These are phyloP conservation scores for Ennomos fuscantarius DNA, from an alignment of 2,888 invertebrate species.

Conservation along the genomic window DNA sequence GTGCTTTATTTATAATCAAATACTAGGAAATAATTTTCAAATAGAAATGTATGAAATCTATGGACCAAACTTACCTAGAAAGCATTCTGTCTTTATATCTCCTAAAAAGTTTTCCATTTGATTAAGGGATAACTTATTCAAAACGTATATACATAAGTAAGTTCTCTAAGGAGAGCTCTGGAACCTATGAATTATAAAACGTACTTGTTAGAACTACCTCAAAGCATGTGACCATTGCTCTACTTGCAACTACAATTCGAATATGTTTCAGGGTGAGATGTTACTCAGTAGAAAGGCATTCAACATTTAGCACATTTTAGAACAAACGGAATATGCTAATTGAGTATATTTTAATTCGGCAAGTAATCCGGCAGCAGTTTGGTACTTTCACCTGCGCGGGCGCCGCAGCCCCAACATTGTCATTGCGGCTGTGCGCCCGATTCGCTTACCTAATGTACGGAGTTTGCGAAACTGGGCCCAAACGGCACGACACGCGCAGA, in stretches of 20 bases:
- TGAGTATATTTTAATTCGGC: constrained; percentile 45
- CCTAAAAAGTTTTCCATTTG: too few relatives aligned
- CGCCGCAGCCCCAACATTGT: constrained; percentile 66
- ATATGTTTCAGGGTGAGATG: constrained; percentile 30
- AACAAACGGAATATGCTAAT: constrained; percentile 37
- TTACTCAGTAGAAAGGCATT: constrained; percentile 17
- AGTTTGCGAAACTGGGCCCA: constrained; percentile 72
- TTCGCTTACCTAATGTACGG: constrained; percentile 74
- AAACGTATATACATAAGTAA: too few relatives aligned
- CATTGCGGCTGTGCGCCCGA: constrained; percentile 67
- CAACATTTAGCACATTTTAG: constrained; percentile 24
- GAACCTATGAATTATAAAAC: too few relatives aligned
- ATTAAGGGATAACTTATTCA: too few relatives aligned
- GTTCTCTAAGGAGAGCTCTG: too few relatives aligned
- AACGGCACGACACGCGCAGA: constrained; percentile 59
- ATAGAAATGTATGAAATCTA: too few relatives aligned
- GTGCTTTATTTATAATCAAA: too few relatives aligned
- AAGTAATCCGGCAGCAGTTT: constrained; percentile 56
- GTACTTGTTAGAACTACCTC: too few relatives aligned
- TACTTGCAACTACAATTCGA: constrained; percentile 1
- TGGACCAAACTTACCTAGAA: too few relatives aligned
- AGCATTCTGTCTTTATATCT: too few relatives aligned
- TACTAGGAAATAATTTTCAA: too few relatives aligned
- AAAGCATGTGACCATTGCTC: too few relatives aligned
- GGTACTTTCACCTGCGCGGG: constrained; percentile 72